These are phyloP conservation scores for Zophobas atratus DNA, from an alignment of 1,140 invertebrate species.

Conservation along the genomic window DNA sequence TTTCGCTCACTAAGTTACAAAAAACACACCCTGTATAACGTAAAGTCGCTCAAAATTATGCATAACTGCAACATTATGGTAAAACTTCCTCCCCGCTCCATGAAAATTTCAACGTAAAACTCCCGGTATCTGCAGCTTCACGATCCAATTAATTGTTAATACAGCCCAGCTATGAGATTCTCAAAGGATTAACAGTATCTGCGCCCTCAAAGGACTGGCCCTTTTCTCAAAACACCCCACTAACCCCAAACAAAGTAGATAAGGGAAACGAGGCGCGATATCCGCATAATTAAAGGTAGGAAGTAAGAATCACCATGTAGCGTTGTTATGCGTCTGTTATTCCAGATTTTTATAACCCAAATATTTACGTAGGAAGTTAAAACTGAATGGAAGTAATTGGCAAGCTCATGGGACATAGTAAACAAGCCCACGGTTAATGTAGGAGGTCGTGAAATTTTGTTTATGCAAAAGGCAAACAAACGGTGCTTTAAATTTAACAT, in stretches of 20 bases:
- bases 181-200: conserved; percentile 26
- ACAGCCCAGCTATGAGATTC: conserved; percentile 10
- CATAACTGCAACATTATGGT: too few relatives aligned
- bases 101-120: too few relatives aligned
- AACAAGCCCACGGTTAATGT: conserved; percentile 45
- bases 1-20: too few relatives aligned
- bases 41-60: too few relatives aligned
- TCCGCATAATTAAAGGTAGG: conserved; percentile 20
- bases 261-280: background rate
- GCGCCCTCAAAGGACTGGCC: background rate
- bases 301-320: conserved; percentile 9
- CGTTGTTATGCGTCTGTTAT: conserved; percentile 24
- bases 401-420: conserved; percentile 49
- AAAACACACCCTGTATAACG: too few relatives aligned
- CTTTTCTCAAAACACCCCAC: background rate
- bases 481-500: conserved; percentile 38
- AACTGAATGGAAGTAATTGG: conserved; percentile 50
- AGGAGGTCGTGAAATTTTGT: conserved; percentile 43
- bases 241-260: conserved; percentile 13
- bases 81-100: too few relatives aligned
- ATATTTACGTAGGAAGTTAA: conserved; percentile 44
- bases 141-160: conserved; percentile 19
- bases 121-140: too few relatives aligned
- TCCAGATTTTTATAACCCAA: conserved; percentile 39
- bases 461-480: conserved; percentile 48